These are phyloP conservation scores for Sebastes steindachneri DNA, from an alignment of 2,797 vertebrate species.

Conservation along the genomic window DNA sequence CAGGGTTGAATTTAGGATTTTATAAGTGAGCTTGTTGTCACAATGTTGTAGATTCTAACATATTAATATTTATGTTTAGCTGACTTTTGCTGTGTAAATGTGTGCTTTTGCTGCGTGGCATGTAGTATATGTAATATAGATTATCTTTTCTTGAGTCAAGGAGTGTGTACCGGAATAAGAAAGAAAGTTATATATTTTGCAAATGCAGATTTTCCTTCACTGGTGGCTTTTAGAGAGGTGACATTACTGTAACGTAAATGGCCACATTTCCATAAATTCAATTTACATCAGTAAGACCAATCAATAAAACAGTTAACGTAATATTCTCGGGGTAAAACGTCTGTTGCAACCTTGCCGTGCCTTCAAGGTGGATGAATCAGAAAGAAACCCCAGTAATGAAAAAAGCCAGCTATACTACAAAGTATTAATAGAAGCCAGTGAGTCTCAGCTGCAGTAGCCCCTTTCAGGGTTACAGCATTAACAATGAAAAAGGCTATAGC, in stretches of 20 bases:
- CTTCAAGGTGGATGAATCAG: slow-evolving; percentile 35
- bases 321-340: neutral
- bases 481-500: neutral
- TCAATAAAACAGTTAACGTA: slow-evolving; percentile 17
- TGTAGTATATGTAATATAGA: neutral
- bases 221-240: neutral
- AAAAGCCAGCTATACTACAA: slow-evolving; percentile 19
- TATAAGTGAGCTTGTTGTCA: neutral
- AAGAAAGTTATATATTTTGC: neutral
- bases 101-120: neutral
- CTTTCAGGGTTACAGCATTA: slow-evolving; percentile 16
- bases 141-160: neutral
- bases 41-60: neutral
- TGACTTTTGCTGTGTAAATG: neutral
- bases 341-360: slow-evolving; percentile 19
- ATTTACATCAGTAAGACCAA: neutral
- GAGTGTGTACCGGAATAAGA: neutral
- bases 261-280: neutral
- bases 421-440: slow-evolving; percentile 16
- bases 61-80: neutral
- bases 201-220: neutral
- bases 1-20: neutral
- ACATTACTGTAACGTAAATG: neutral
- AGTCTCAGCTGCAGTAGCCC: slow-evolving; percentile 18
- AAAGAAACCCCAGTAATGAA: slow-evolving; percentile 1